These are phyloP conservation scores for Phymastichus coffea DNA, from an alignment of 1,140 invertebrate genomes.

Conservation along the genomic window DNA sequence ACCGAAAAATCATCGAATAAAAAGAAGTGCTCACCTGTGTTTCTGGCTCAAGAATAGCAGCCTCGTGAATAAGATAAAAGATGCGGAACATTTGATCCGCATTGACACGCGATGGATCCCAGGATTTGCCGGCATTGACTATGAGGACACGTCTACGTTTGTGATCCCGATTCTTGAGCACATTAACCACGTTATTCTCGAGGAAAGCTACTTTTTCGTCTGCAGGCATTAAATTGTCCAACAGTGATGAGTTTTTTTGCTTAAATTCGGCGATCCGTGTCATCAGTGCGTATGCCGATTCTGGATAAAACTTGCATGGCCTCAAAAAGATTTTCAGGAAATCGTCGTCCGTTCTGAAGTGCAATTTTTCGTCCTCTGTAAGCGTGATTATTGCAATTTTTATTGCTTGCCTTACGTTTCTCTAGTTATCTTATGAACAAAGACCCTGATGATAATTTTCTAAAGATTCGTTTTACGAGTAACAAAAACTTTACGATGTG, in stretches of 20 bases:
- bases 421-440: no score
- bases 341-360: slow-evolving; percentile 71
- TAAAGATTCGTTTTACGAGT: no score
- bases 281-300: slow-evolving; percentile 76
- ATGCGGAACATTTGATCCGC: slow-evolving; percentile 74
- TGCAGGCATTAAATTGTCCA: slow-evolving; percentile 65
- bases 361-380: slow-evolving; percentile 61
- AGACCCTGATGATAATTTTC: no score
- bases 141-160: slow-evolving; percentile 65
- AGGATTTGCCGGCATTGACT: slow-evolving; percentile 63
- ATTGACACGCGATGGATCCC: slow-evolving; percentile 71
- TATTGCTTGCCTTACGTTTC: neutral
- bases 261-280: slow-evolving; percentile 72
- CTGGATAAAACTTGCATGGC: slow-evolving; percentile 77
- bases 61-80: slow-evolving; percentile 76
- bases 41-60: slow-evolving; percentile 71
- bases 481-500: no score
- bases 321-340: slow-evolving; percentile 73
- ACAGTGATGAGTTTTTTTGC: slow-evolving; percentile 63
- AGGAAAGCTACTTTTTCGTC: slow-evolving; percentile 67
- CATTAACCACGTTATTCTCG: slow-evolving; percentile 73
- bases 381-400: slow-evolving; percentile 21
- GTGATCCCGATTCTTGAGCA: slow-evolving; percentile 68
- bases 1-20: no score
- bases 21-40: slow-evolving; percentile 59